A percentile compares a stretch with the other conserved stretches of the same genome.
These are phyloP conservation scores for Aulostomus chinensis DNA, from an alignment of 2,797 vertebrate species.

Conservation along the genomic window DNA sequence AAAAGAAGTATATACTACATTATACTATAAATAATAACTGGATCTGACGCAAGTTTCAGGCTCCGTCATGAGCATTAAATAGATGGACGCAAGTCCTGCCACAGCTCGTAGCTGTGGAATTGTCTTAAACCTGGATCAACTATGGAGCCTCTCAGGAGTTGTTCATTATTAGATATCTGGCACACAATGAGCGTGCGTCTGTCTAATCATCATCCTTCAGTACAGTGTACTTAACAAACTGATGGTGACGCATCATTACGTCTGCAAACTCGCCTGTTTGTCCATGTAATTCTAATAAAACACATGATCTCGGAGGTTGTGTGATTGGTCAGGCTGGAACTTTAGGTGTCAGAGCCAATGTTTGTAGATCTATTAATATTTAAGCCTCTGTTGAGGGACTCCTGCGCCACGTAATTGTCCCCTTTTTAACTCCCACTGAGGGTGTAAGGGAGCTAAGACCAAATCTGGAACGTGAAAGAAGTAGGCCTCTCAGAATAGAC, in stretches of 20 bases:
- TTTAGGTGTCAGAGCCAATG: conserved; percentile 49
- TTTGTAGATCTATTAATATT: conserved; percentile 65
- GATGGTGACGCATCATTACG: conserved; percentile 43
- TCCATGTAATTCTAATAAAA: not conserved
- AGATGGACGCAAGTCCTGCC: no score
- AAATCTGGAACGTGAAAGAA: conserved; percentile 76
- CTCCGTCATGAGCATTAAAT: no score
- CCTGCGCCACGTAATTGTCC: conserved; percentile 54
- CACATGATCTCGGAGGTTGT: conserved; percentile 21
- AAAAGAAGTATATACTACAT: no score
- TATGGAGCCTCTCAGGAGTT: no score
- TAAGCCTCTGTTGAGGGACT: conserved; percentile 53
- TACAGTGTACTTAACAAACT: no score
- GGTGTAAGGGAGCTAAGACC: conserved; percentile 39
- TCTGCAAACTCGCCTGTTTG: conserved; percentile 10
- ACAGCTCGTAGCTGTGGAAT: no score
- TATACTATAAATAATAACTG: no score
- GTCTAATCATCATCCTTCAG: no score
- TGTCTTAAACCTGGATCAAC: no score
- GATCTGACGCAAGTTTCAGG: no score
- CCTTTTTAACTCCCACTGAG: conserved; percentile 43
- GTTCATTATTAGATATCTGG: no score
- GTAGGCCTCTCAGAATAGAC: conserved; percentile 70
- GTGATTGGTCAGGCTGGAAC: conserved; percentile 32
- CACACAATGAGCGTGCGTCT: no score